Evolutionary conservation across 2,888 invertebrate genomes (phyloP), one percentile per base, ranked within the genome.

Genomic region (Coenonympha arcania): DNA sequence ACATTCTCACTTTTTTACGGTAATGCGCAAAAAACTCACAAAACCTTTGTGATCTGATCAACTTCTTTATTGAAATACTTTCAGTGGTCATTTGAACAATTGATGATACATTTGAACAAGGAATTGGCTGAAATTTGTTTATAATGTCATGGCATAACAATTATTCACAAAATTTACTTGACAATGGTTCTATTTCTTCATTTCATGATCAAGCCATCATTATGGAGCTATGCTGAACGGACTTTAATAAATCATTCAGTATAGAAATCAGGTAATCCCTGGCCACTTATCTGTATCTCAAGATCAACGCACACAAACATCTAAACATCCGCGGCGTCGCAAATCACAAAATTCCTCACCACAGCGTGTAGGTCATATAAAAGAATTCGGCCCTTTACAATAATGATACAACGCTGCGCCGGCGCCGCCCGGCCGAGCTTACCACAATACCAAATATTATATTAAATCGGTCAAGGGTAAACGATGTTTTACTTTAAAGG

Each of bases 371-470:
- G 77, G 73, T 81, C 78, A 79, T 79, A 82, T 81, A 83, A 82
- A 83, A 77, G 81, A 79, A 81, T 76, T 76, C 56, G 68, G 73
- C 69, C 66, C 71, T 73, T 72, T 73, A n/a, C n/a, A 75, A 81
- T 79, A 81, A 81, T 81, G 79, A 81, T 80, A 80, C 77, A 79
- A 78, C 80, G 76, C 77, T 73, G 78, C 78, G 74, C 83, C 83
- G 76, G 64, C 65, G 62, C 61, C 52, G 47, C 5, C 20, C 52
- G 9, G 83, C 66, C 83, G 79, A 76, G 70, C 68, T 68, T 63
- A 66, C 58, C 60, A 63, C 66, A 71, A 70, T 67, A 52, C 47
- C 41, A 68, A 75, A 76, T 76, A 73, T 76, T 76, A 78, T 76
- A 78, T 49, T 36, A 53, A 69, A 70, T 69, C 64, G 54, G 55